Evolutionary conservation across 2,797 vertebrate genomes (phyloP).

Genomic region (Sebastes oblongus): DNA sequence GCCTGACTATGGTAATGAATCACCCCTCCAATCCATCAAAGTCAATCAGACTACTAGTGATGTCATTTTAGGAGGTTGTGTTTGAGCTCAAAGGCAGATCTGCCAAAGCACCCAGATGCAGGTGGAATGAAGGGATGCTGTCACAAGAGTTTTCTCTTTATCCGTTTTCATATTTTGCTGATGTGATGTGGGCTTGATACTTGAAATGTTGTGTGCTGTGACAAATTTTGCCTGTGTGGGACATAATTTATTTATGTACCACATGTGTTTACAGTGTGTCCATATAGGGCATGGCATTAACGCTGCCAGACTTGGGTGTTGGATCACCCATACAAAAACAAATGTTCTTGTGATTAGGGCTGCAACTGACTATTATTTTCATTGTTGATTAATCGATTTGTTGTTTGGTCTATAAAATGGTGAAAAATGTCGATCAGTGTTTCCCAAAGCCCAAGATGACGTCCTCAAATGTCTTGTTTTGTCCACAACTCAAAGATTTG

Average conservation of each 20-base stretch:
- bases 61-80: constrained; percentile 29
- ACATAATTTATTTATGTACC: background rate
- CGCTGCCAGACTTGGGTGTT: background rate
- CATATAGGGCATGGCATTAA: background rate
- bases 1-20: constrained; percentile 53
- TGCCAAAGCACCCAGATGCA: background rate
- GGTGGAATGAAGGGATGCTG: constrained; percentile 12
- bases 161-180: constrained; percentile 3
- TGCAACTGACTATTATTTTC: too few relatives aligned
- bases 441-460: too few relatives aligned
- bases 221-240: background rate
- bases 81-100: constrained; percentile 14
- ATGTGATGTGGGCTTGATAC: background rate
- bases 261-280: background rate
- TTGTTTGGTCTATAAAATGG: too few relatives aligned
- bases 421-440: too few relatives aligned
- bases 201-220: constrained; percentile 6
- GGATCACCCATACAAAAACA: background rate
- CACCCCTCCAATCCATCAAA: constrained; percentile 50
- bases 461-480: too few relatives aligned
- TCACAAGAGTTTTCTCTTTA: background rate
- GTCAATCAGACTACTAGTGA: constrained; percentile 21
- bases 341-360: background rate
- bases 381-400: too few relatives aligned
- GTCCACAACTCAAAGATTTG: too few relatives aligned